These are phyloP conservation scores for Metalampra italica DNA, from an alignment of 2,888 invertebrate genomes.

Conservation along the genomic window DNA sequence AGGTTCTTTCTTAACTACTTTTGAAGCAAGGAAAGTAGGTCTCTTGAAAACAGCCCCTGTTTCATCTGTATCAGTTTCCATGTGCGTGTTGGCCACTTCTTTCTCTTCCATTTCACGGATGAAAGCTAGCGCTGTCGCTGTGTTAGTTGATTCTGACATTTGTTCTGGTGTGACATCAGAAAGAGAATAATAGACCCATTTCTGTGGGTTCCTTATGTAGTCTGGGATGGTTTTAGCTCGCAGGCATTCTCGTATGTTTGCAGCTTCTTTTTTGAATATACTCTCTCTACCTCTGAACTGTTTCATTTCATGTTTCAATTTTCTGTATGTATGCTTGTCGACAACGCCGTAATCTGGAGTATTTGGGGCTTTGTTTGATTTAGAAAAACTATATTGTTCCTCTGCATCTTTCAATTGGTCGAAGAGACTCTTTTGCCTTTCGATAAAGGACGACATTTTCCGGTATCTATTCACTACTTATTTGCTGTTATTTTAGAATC, in stretches of 20 bases:
- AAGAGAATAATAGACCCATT: conserved; percentile 89
- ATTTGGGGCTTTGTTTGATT: conserved; percentile 44
- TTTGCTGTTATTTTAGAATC: no score
- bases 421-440: conserved; percentile 84
- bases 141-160: conserved; percentile 88
- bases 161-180: conserved; percentile 86
- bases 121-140: conserved; percentile 87
- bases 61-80: conserved; percentile 44
- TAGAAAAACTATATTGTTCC: conserved; percentile 66
- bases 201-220: conserved; percentile 86
- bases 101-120: conserved; percentile 82
- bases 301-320: conserved; percentile 74
- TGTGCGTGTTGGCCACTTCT: conserved; percentile 30
- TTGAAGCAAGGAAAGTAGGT: conserved; percentile 58
- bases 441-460: conserved; percentile 67
- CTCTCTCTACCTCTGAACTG: conserved; percentile 85
- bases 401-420: conserved; percentile 83
- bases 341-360: conserved; percentile 50
- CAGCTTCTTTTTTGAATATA: conserved; percentile 86
- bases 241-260: conserved; percentile 79
- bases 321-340: conserved; percentile 50
- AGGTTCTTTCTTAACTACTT: conserved; percentile 41
- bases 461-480: background rate
- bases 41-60: conserved; percentile 54
- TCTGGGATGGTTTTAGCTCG: conserved; percentile 58